Base-by-base conservation (phyloP, 2,888 invertebrate genomes). In the Cantharis nigra region DNA sequence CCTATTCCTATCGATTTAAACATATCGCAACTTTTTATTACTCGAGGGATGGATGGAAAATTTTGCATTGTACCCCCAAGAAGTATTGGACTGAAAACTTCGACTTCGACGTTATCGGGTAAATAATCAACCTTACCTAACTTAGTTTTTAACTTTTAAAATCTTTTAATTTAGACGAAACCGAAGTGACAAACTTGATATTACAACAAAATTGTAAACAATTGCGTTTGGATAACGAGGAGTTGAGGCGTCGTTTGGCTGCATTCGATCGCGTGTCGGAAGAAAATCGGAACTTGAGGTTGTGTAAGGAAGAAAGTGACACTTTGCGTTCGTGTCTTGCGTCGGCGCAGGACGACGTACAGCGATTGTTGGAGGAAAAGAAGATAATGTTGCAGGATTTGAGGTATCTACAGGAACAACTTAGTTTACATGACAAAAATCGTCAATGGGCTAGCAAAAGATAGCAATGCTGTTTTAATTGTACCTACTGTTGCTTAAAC, bases 1-100 rank as follows among this genome's bases (percentile, higher is more conserved):
- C 94, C 96, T 1, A 91, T 95, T 80, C 97, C 97, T 0, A 90
- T 96, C 18, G 93, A 95, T 88, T 85, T 97, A 72, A 92, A 91
- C 81, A 92, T 97, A 49, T 92, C 93, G 0, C 92, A 93, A 71
- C 90, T 96, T 74, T 91, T 91, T 18, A 89, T 97, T 82, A 91
- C 90, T n/a, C 91, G 97, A 30, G 94, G 93, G 84, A 89, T 90
- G n/a, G 91, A 91, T 78, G 97, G 97, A 0, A 90, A 95, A 3
- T 92, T 97, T 80, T 91, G 93, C 81, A 91, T 96, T 67, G 92
- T 94, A 69, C 94, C 95, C 18, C 28, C 72, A 20, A 77, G 69
- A 77, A 71, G 30, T 76, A 10, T 18, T 11, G 77, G 73, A 30
- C 75, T 78, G 26, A 69, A 70, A 30, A 78, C 72, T 72, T 79